These are phyloP conservation scores for Thaleichthys pacificus DNA, from an alignment of 2,797 vertebrate species.

Conservation along the genomic window DNA sequence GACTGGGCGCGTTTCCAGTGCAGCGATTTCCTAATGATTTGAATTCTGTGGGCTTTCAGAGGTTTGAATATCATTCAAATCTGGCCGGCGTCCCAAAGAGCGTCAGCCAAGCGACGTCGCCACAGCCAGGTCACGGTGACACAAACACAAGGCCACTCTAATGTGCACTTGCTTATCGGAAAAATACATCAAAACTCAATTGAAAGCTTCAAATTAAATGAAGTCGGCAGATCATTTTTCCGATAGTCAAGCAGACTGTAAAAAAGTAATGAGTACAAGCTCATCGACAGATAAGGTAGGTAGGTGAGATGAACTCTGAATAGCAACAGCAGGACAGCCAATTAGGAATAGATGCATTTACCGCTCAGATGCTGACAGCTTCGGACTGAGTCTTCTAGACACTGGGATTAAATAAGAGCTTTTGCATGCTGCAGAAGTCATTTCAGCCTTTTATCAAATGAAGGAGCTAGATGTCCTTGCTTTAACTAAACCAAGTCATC, in stretches of 20 bases:
- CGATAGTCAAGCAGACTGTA: not conserved
- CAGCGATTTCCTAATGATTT: no score
- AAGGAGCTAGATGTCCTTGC: no score
- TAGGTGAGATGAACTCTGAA: not conserved
- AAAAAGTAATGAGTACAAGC: not conserved
- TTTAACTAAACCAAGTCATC: not conserved
- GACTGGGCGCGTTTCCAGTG: no score
- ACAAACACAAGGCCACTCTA: no score
- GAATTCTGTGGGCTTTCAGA: no score
- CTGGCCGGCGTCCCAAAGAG: no score
- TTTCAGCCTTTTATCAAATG: not conserved
- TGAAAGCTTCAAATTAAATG: not conserved
- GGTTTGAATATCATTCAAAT: no score
- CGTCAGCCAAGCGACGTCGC: no score
- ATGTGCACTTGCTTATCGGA: no score
- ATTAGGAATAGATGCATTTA: not conserved
- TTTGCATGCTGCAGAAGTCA: not conserved
- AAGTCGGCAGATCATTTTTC: not conserved
- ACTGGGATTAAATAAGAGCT: not conserved
- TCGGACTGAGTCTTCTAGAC: not conserved
- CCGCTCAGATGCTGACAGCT: not conserved
- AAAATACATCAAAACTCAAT: no score
- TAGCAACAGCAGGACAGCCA: constrained; percentile 8
- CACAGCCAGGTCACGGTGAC: no score
- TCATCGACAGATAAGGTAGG: not conserved